A percentile compares a stretch with the other conserved stretches of the same genome.
Evolutionary conservation across 2,797 vertebrate genomes (phyloP).

Genomic region (Galago senegalensis): DNA sequence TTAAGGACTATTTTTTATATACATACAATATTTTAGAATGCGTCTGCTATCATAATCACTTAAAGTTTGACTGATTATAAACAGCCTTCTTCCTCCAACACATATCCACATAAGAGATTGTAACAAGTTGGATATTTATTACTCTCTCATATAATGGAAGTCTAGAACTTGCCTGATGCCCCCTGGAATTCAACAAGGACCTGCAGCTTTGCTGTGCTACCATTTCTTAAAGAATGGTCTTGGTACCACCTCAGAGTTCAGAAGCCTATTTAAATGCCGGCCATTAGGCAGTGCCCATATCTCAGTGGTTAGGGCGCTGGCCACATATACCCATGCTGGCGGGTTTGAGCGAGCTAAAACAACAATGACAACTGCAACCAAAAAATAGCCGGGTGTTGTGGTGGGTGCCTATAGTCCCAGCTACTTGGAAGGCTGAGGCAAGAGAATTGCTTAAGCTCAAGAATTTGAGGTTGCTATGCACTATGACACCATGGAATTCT

Average conservation of each 20-base stretch:
- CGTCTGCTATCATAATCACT: neutral
- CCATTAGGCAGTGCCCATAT: neutral
- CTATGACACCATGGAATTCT: too few species aligned
- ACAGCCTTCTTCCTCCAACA: neutral
- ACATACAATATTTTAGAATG: neutral
- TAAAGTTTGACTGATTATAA: neutral
- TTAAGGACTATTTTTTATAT: slow-evolving; percentile 12
- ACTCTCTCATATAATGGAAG: neutral
- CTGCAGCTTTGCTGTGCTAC: neutral
- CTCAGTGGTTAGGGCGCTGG: too few species aligned
- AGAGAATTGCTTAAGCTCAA: too few species aligned
- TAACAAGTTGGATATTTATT: slow-evolving; percentile 30
- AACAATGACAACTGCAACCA: too few species aligned
- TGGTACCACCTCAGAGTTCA: neutral
- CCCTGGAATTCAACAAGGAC: neutral
- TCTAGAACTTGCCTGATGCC: neutral
- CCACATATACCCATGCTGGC: too few species aligned
- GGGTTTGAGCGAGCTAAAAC: too few species aligned
- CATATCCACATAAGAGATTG: neutral
- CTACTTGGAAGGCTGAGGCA: too few species aligned
- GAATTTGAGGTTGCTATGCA: too few species aligned
- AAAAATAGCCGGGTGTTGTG: too few species aligned
- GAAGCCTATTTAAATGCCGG: neutral
- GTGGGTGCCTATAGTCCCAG: too few species aligned
- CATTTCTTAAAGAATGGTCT: neutral